A percentile compares a stretch with the other conserved stretches of the same genome.
These are phyloP conservation scores for Protodeltote pygarga DNA, from an alignment of 2,888 invertebrate species.

Conservation along the genomic window DNA sequence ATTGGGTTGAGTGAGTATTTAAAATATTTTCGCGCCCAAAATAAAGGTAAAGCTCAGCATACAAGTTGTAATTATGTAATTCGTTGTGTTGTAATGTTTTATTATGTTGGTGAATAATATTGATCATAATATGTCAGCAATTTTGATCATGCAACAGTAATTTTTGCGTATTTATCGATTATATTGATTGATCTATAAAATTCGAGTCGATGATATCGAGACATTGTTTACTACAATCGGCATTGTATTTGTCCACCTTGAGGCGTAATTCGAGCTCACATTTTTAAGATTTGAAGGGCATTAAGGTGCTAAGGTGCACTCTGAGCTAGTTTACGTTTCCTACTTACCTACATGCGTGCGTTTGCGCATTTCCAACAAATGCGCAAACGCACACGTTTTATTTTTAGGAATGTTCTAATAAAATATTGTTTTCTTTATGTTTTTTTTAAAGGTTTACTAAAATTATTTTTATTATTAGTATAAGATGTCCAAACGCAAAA, in stretches of 20 bases:
- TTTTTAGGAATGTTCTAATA: no score
- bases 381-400: no score
- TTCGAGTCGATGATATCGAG: slow-evolving; percentile 53
- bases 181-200: slow-evolving; percentile 56
- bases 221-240: slow-evolving; percentile 53
- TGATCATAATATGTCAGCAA: no score
- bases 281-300: slow-evolving; percentile 38
- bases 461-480: no score
- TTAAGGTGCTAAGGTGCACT: slow-evolving; percentile 20
- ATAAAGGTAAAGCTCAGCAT: no score
- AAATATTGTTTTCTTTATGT: background rate
- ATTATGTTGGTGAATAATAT: no score
- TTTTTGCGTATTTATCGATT: slow-evolving; percentile 40
- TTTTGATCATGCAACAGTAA: slow-evolving; percentile 5
- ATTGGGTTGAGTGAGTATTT: slow-evolving; percentile 31
- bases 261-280: slow-evolving; percentile 27
- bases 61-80: slow-evolving; percentile 23
- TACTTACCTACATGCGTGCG: slow-evolving; percentile 8
- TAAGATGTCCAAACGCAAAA: no score
- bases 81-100: no score
- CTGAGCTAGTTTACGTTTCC: slow-evolving; percentile 8
- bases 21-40: slow-evolving; percentile 22
- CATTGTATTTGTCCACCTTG: slow-evolving; percentile 19
- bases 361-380: slow-evolving; percentile 4
- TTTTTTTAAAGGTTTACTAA: no score